Conservation (phyloP, 2,113 vertebrate genomes). For the Otis tarda region DNA sequence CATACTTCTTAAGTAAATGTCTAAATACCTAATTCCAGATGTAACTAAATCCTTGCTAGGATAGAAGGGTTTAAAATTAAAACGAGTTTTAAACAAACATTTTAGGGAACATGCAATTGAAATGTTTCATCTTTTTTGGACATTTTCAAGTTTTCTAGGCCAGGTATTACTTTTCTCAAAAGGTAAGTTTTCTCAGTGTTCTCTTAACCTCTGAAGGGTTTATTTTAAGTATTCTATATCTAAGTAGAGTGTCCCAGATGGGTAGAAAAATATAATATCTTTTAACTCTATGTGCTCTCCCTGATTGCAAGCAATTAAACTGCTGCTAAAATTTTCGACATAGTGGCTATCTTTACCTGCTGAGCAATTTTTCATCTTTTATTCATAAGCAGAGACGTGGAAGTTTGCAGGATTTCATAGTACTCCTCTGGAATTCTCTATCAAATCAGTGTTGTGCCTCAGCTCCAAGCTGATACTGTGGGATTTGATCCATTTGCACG, state of each 20-base stretch:
- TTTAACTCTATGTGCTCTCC: background rate
- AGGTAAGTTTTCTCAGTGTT: background rate
- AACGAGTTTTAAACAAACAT: background rate
- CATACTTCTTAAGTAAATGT: background rate
- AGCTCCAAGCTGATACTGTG: background rate
- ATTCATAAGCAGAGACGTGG: background rate
- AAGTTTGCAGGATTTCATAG: conserved; percentile 8
- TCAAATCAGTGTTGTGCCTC: background rate
- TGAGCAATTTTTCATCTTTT: background rate
- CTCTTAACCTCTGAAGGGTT: background rate
- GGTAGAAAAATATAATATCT: background rate
- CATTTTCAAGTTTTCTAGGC: background rate
- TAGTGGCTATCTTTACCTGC: background rate
- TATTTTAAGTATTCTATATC: background rate
- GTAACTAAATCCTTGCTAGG: background rate
- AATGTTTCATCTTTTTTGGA: background rate
- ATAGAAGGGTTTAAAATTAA: background rate
- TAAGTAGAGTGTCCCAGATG: background rate
- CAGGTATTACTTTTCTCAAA: background rate
- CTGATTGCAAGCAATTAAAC: background rate
- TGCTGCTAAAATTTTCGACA: conserved; percentile 2
- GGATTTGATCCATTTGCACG: background rate
- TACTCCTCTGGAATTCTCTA: background rate
- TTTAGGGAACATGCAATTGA: background rate
- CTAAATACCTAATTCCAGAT: background rate